Evolutionary conservation across 1,140 invertebrate genomes (phyloP).

Genomic region (Adelges cooleyi): DNA sequence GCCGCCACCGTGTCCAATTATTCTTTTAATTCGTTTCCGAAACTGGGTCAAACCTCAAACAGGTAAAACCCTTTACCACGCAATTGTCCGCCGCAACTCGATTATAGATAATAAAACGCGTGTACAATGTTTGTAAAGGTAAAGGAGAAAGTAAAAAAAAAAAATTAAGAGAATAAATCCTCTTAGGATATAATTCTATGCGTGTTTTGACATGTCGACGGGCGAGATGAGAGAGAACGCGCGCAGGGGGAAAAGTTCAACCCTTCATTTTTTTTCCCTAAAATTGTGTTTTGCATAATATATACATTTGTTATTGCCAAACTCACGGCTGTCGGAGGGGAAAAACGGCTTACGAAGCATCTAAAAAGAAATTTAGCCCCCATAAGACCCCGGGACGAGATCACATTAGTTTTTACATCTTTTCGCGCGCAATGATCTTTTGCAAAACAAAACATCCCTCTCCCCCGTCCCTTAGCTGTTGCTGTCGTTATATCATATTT

Average conservation of each 20-base stretch:
- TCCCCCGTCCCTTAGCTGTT: no score
- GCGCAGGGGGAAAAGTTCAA: no score
- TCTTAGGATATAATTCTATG: no score
- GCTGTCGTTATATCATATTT: no score
- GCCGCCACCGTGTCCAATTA: slow-evolving; percentile 1
- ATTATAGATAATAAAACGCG: no score
- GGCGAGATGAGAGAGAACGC: neutral
- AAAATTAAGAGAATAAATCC: no score
- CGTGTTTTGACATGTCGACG: neutral
- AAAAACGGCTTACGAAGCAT: neutral
- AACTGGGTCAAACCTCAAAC: slow-evolving; percentile 1
- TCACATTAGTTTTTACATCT: slow-evolving; percentile 14
- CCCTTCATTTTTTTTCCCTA: slow-evolving; percentile 2
- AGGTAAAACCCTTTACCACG: neutral
- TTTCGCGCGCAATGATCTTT: slow-evolving; percentile 6
- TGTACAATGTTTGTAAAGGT: no score
- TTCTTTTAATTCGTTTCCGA: neutral
- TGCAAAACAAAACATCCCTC: neutral
- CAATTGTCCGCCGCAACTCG: no score
- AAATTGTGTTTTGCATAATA: no score
- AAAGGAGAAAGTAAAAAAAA: no score
- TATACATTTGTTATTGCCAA: neutral
- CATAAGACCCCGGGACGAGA: neutral
- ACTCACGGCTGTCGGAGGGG: neutral
- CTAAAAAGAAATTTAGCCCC: neutral